Base-by-base conservation (phyloP, 2,797 vertebrate species). In the Thamnophis elegans region DNA sequence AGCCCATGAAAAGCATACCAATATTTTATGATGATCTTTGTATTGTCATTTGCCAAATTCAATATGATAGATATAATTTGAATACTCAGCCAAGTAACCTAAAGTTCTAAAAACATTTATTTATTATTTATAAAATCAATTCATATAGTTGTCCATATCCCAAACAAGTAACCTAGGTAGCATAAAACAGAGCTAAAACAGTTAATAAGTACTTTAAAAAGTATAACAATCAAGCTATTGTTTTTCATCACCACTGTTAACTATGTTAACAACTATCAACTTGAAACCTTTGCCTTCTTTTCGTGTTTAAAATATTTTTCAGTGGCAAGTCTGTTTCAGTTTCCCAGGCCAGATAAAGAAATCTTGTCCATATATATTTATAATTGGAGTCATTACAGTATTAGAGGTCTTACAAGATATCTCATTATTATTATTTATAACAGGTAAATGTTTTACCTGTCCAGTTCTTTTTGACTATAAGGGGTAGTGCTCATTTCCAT, bases 21-120 rank as follows among this genome's bases (percentile, higher is more conserved):
- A 94, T 93, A 11, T 51, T 3, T 73, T 92, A 5, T 18, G 11
- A 60, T 28, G 8, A 3, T 59, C 11, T 94, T 65, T 47, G 42
- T 16, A 58, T 88, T 94, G 62, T n/a, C 93, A 88, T 89, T 93
- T 28, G 58, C n/a, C 89, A 1, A 0, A n/a, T 88, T 91, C 42
- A 85, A 87, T 36, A n/a, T 68, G 14, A 62, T 5, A 58, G 32
- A 13, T 65, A 87, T 18, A 32, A 6, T 58, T 22, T 58, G 9
- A 8, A 32, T 73, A 51, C 11, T 32, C 9, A 59, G 42, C 8
- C 25, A 59, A 68, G 10, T 14, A 85, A 47, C 28, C 22, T 47
- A 36, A 18, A 62, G 28, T 86, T 12, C 54, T 55, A 54, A 85
- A 54, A 4, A 36, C 26, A 55, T 42, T 55, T 73, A 36, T 36